Conservation (phyloP, 2,113 vertebrate species). For the Silurus glanis region DNA sequence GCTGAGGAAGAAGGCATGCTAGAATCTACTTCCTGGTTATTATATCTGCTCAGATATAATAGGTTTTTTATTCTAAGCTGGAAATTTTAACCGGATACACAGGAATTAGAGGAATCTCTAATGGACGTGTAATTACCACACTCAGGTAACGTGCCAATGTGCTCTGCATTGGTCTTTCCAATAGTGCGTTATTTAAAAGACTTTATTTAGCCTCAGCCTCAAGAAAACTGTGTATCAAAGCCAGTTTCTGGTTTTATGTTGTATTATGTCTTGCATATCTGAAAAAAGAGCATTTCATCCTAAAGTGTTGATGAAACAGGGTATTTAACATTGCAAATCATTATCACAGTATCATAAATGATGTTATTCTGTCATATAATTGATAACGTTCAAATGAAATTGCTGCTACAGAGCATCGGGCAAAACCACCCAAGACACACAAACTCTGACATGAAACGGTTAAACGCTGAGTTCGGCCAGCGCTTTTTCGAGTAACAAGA, state of each 20-base stretch:
- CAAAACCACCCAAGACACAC: background rate
- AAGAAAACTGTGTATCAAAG: background rate
- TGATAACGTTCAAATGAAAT: background rate
- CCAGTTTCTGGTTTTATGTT: background rate
- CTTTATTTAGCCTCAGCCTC: background rate
- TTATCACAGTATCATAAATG: background rate
- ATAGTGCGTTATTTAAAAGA: background rate
- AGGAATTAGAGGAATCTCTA: background rate
- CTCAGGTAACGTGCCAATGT: background rate
- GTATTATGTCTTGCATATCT: background rate
- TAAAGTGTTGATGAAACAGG: background rate
- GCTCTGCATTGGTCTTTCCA: background rate
- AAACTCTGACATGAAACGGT: background rate
- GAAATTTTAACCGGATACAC: background rate
- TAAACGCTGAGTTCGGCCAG: background rate
- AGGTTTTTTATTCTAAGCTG: background rate
- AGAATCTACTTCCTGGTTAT: background rate
- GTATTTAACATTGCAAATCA: background rate
- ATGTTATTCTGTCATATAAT: background rate
- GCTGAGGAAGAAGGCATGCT: too few relatives aligned
- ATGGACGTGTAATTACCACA: background rate
- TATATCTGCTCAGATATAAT: background rate
- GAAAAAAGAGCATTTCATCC: background rate
- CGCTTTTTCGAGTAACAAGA: background rate
- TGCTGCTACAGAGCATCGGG: slow-evolving; percentile 1